Conservation (phyloP, 2,888 invertebrate genomes). For the Caenorhabditis afra region DNA sequence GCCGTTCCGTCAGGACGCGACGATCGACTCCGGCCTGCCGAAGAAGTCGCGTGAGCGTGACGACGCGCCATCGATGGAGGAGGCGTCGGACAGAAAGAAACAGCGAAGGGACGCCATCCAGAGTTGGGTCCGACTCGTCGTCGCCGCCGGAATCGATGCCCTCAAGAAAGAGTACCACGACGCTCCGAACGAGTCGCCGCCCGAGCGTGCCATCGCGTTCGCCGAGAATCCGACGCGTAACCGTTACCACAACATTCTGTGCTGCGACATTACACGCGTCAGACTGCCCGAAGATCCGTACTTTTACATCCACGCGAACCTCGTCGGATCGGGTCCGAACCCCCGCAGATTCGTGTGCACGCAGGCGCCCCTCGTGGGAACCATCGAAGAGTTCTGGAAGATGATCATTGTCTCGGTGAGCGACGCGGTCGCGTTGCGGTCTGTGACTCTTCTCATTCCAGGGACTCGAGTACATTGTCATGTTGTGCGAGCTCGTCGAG, state of each 20-base stretch:
- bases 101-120: slow-evolving; percentile 11
- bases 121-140: slow-evolving; percentile 22
- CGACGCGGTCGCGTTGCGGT: no score
- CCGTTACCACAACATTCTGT: slow-evolving; percentile 56
- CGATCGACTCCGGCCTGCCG: not conserved
- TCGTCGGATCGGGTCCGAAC: slow-evolving; percentile 36
- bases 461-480: slow-evolving; percentile 53
- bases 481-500: slow-evolving; percentile 63
- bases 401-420: slow-evolving; percentile 65
- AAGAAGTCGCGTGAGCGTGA: slow-evolving; percentile 19
- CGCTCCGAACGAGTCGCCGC: slow-evolving; percentile 24
- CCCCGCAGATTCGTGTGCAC: slow-evolving; percentile 64
- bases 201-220: slow-evolving; percentile 24
- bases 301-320: slow-evolving; percentile 68
- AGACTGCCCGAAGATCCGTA: slow-evolving; percentile 34
- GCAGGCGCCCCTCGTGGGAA: slow-evolving; percentile 69
- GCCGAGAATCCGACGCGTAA: slow-evolving; percentile 35
- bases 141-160: slow-evolving; percentile 22
- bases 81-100: slow-evolving; percentile 26
- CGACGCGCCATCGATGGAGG: slow-evolving; percentile 4
- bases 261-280: slow-evolving; percentile 59
- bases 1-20: not conserved
- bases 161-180: slow-evolving; percentile 26
- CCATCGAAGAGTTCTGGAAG: slow-evolving; percentile 69
- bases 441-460: no score